These are phyloP conservation scores for Aphidoletes aphidimyza DNA, from an alignment of 2,888 invertebrate genomes.

Conservation along the genomic window DNA sequence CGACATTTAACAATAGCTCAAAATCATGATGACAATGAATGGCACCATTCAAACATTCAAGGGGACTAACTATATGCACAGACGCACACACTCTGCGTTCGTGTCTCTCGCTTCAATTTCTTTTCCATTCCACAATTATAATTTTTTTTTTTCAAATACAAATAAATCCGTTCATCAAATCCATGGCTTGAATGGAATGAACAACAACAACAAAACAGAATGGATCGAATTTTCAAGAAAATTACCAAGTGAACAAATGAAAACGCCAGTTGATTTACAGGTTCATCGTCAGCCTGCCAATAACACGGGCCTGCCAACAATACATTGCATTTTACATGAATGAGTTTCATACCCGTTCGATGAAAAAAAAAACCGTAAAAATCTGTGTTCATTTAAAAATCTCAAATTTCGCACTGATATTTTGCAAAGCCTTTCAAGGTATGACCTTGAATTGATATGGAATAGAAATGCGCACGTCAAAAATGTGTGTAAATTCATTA, in stretches of 20 bases:
- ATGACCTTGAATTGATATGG: too few relatives aligned
- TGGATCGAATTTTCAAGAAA: constrained; percentile 17
- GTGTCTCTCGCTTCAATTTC: not conserved
- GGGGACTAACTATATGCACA: not conserved
- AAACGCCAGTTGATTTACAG: not conserved
- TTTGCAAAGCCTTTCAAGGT: too few relatives aligned
- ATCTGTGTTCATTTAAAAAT: too few relatives aligned
- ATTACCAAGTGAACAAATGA: constrained; percentile 37
- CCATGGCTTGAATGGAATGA: not conserved
- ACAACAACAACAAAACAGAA: not conserved
- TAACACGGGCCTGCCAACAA: too few relatives aligned
- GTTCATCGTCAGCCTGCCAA: not conserved
- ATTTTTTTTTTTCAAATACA: not conserved
- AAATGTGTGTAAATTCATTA: too few relatives aligned
- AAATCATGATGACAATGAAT: not conserved
- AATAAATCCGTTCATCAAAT: constrained; percentile 36
- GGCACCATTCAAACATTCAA: constrained; percentile 14
- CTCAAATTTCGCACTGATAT: too few relatives aligned
- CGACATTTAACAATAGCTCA: not conserved
- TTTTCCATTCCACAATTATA: too few relatives aligned
- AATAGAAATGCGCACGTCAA: too few relatives aligned
- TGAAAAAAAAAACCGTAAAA: too few relatives aligned
- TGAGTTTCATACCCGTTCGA: too few relatives aligned
- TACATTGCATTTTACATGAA: too few relatives aligned
- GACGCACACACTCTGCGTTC: not conserved